Evolutionary conservation across 2,888 invertebrate genomes (phyloP), one percentile per base, ranked within the genome.

Genomic region (Itoplectis maculator): DNA sequence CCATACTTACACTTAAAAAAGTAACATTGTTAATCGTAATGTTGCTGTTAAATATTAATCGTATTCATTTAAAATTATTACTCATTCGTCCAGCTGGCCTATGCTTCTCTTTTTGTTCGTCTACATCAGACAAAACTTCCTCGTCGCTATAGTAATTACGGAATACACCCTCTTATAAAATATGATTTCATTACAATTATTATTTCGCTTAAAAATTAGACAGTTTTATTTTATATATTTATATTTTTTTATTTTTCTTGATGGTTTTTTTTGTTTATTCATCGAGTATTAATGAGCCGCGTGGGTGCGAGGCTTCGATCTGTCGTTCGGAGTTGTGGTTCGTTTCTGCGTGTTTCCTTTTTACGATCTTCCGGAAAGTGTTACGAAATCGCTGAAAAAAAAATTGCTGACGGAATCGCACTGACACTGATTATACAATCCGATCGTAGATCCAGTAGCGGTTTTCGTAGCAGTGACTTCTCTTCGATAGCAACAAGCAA

Each of bases 111-210:
- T 40, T 84, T 49, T 82, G 49, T 75, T 81, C 78, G 80, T 83
- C 77, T 51, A 54, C 59, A 9, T 77, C 29, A 69, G 81, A 82
- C 81, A 78, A n/a, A n/a, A 81, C 73, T 79, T 72, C 79, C 77
- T 84, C 87, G 86, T 87, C 87, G 86, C 87, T 89, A 88, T 88
- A 88, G 70, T 82, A 66, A 78, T 86, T 88, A 88, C 78, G 87
- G 87, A 88, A 87, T 89, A 90, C 86, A 88, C 86, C 86, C 87
- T 89, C 90, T 91, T 91, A 91, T 91, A 91, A 91, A 91, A 91
- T 91, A 91, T 91, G 85, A 88, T 90, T 90, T 91, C 85, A 87
- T 88, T 87, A 88, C 84, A 88, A 86, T 90, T 90, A 90, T 86
- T 87, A 83, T 86, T 86, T 87, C 84, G 82, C 87, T 87, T 87